A percentile compares a stretch with the other conserved stretches of the same genome.
phyloP scores from a whole-genome alignment of 2,888 invertebrate species.

The Geotrupes spiniger region DNA sequence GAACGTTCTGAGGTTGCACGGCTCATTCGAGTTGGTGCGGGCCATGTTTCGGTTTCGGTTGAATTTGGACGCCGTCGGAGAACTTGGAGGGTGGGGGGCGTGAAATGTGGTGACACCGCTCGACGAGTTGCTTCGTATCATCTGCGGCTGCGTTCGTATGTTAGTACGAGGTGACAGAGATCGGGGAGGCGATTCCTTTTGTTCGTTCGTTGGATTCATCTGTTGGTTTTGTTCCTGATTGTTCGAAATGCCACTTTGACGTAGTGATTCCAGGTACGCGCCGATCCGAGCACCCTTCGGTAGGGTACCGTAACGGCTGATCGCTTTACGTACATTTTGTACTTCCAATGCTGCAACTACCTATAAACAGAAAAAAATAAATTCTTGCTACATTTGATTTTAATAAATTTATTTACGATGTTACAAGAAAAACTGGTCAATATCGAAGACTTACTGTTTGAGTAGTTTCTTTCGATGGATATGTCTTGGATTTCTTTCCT shows the following conservation, averaged over 20 bases:
- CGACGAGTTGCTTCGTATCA: slow-evolving; percentile 87
- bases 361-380: slow-evolving; percentile 39
- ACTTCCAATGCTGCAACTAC: slow-evolving; percentile 92
- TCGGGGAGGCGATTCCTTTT: slow-evolving; percentile 41
- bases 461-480: slow-evolving; percentile 55
- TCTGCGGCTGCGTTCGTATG: slow-evolving; percentile 69
- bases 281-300: slow-evolving; percentile 96
- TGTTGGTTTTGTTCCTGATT: slow-evolving; percentile 29
- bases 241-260: slow-evolving; percentile 67
- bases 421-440: no score
- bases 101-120: slow-evolving; percentile 71
- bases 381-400: neutral
- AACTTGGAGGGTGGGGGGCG: slow-evolving; percentile 55
- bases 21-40: slow-evolving; percentile 49
- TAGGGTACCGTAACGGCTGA: slow-evolving; percentile 93
- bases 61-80: slow-evolving; percentile 62
- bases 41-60: slow-evolving; percentile 50
- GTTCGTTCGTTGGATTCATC: slow-evolving; percentile 39
- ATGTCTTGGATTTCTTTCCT: slow-evolving; percentile 62
- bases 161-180: slow-evolving; percentile 67
- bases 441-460: slow-evolving; percentile 23
- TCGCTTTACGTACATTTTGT: slow-evolving; percentile 91
- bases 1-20: slow-evolving; percentile 46
- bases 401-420: no score
- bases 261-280: slow-evolving; percentile 90